Evolutionary conservation across 2,113 vertebrate genomes (phyloP).

Genomic region (Hippocampus barbouri): DNA sequence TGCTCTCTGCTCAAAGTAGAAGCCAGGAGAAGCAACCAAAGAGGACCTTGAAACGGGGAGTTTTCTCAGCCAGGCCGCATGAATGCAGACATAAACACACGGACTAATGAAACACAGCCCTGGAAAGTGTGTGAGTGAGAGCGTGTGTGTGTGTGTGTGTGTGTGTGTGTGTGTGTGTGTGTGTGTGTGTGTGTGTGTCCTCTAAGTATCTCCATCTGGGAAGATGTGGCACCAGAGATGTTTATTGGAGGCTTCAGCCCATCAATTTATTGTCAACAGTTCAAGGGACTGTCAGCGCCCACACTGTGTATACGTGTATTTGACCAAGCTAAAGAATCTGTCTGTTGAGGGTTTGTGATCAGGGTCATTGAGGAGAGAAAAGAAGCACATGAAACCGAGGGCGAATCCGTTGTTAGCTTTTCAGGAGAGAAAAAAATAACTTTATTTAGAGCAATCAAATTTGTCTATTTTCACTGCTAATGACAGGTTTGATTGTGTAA

Average conservation of each 20-base stretch:
- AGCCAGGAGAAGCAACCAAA: conserved; percentile 53
- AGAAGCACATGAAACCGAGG: conserved; percentile 25
- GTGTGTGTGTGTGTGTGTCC: conserved; percentile 38
- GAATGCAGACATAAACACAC: conserved; percentile 77
- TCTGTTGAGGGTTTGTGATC: conserved; percentile 47
- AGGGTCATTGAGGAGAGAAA: conserved; percentile 19
- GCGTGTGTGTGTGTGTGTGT: conserved; percentile 40
- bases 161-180: conserved; percentile 44
- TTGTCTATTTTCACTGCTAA: not conserved
- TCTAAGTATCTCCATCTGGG: conserved; percentile 73
- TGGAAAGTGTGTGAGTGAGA: conserved; percentile 56
- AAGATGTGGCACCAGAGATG: conserved; percentile 76
- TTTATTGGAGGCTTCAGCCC: conserved; percentile 76
- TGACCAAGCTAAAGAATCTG: conserved; percentile 28
- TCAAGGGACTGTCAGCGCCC: conserved; percentile 72
- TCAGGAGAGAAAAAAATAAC: not conserved
- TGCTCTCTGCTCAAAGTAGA: conserved; percentile 42
- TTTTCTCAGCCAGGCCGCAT: conserved; percentile 71
- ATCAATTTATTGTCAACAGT: conserved; percentile 78
- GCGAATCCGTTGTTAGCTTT: conserved; percentile 2
- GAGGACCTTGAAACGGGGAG: conserved; percentile 65
- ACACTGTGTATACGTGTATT: conserved; percentile 52
- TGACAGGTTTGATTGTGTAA: conserved; percentile 2
- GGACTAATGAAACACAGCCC: conserved; percentile 73
- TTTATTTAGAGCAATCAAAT: conserved; percentile 1